A percentile compares a stretch with the other conserved stretches of the same genome.
Evolutionary conservation across 2,113 vertebrate genomes (phyloP).

Genomic region (Smithornis capensis): DNA sequence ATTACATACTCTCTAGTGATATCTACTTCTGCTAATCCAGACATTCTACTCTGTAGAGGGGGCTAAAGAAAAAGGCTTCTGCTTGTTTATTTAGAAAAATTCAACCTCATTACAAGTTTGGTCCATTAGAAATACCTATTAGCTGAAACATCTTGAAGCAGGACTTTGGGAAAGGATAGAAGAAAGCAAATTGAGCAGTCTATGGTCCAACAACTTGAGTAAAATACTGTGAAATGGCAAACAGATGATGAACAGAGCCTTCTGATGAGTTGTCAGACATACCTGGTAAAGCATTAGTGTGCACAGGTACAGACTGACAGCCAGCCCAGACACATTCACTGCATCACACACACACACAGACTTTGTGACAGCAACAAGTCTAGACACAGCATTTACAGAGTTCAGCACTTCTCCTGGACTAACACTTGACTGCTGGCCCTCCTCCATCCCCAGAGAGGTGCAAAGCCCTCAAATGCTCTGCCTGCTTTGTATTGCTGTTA

Average conservation of each 20-base stretch:
- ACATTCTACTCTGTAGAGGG: slow-evolving; percentile 54
- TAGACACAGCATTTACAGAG: slow-evolving; percentile 63
- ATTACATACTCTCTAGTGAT: slow-evolving; percentile 27
- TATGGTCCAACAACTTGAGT: slow-evolving; percentile 16
- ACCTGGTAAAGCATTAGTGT: slow-evolving; percentile 23
- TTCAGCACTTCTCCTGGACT: slow-evolving; percentile 34
- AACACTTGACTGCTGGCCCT: background rate
- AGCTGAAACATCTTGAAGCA: slow-evolving; percentile 34
- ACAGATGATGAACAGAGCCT: slow-evolving; percentile 42
- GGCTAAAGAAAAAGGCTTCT: slow-evolving; percentile 22
- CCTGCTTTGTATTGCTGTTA: slow-evolving; percentile 45
- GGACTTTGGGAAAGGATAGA: slow-evolving; percentile 39
- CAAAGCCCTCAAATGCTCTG: slow-evolving; percentile 62
- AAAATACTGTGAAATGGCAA: slow-evolving; percentile 55
- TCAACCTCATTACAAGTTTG: slow-evolving; percentile 61
- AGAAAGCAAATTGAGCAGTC: slow-evolving; percentile 33
- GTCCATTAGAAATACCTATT: slow-evolving; percentile 65
- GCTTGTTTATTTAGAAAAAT: slow-evolving; percentile 20
- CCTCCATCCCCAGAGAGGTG: slow-evolving; percentile 31
- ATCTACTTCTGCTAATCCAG: slow-evolving; percentile 38
- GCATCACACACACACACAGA: slow-evolving; percentile 10
- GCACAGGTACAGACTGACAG: slow-evolving; percentile 51
- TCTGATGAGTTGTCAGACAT: slow-evolving; percentile 50
- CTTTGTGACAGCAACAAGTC: slow-evolving; percentile 44
- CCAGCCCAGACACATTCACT: slow-evolving; percentile 55